Conservation (phyloP, 2,797 vertebrate genomes). For the Amniataba percoides region DNA sequence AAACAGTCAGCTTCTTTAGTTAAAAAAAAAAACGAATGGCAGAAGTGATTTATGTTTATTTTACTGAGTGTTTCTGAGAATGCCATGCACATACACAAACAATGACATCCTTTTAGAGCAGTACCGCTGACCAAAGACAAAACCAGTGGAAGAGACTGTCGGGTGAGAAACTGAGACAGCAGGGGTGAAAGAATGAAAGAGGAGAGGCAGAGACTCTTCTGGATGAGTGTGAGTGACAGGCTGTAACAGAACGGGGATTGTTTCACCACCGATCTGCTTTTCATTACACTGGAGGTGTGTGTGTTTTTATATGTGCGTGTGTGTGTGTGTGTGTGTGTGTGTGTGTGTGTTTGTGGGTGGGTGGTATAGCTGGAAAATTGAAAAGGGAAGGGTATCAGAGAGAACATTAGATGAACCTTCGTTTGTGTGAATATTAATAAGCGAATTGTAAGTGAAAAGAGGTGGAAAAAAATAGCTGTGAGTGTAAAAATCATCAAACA, state of each 20-base stretch:
- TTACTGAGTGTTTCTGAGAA: not conserved
- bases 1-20: too few species aligned
- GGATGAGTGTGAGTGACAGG: conserved; percentile 71
- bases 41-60: not conserved
- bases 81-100: not conserved
- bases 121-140: not conserved
- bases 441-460: not conserved
- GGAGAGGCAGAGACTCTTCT: conserved; percentile 40
- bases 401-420: not conserved
- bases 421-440: not conserved
- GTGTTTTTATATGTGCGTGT: conserved; percentile 7
- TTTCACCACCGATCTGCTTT: conserved; percentile 87
- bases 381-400: conserved; percentile 26
- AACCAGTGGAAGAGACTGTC: conserved; percentile 13
- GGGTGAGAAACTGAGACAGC: conserved; percentile 15
- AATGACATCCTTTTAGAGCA: not conserved
- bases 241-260: conserved; percentile 85
- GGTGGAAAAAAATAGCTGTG: not conserved
- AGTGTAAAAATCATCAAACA: not conserved
- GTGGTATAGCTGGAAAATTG: conserved; percentile 5
- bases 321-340: conserved; percentile 22
- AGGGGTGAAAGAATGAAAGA: conserved; percentile 36
- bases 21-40: not conserved
- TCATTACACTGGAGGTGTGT: conserved; percentile 77
- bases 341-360: conserved; percentile 21